Evolutionary conservation across 2,113 vertebrate genomes (phyloP).

Genomic region (Chrysemys picta): DNA sequence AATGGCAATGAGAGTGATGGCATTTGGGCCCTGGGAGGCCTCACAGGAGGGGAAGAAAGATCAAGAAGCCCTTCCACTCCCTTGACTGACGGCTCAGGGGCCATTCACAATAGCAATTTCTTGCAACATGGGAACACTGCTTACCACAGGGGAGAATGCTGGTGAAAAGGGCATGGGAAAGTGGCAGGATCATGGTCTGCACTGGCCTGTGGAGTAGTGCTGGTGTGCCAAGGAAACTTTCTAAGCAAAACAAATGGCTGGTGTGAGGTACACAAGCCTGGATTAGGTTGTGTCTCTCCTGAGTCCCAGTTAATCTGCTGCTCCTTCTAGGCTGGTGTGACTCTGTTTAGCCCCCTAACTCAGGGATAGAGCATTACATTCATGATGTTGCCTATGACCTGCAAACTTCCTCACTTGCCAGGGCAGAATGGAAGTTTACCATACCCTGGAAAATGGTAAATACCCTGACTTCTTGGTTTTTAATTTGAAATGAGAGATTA

Average conservation of each 20-base stretch:
- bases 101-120: neutral
- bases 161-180: neutral
- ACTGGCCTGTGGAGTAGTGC: neutral
- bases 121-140: neutral
- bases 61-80: neutral
- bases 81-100: neutral
- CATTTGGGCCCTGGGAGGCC: neutral
- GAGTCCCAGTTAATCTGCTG: neutral
- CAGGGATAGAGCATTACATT: neutral
- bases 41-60: neutral
- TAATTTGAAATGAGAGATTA: neutral
- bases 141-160: neutral
- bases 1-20: neutral
- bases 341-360: neutral
- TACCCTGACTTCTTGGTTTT: neutral
- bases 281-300: neutral
- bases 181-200: neutral
- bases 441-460: no score
- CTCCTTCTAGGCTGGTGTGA: neutral
- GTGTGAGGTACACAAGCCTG: neutral
- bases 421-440: neutral
- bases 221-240: neutral
- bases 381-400: neutral
- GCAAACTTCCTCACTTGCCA: neutral
- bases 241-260: neutral